Conservation (phyloP, 2,797 vertebrate genomes). For the Artibeus lituratus region DNA sequence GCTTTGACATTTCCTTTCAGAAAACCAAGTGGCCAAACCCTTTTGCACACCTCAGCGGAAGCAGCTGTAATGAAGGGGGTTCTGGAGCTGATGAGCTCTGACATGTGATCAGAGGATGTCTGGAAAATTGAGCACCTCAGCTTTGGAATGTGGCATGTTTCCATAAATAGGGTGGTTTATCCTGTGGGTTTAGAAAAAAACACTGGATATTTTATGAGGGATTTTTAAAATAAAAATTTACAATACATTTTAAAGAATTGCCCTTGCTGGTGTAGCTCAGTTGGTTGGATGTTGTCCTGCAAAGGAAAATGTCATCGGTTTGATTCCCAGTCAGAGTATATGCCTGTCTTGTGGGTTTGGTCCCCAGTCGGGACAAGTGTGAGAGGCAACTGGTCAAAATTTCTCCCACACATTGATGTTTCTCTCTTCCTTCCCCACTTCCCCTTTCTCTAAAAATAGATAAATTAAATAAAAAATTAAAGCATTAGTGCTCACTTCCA, state of each 20-base stretch:
- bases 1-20: slow-evolving; percentile 48
- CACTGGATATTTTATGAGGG: background rate
- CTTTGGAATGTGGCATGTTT: background rate
- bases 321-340: background rate
- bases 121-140: background rate
- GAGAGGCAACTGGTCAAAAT: background rate
- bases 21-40: background rate
- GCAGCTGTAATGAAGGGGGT: background rate
- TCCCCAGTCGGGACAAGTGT: background rate
- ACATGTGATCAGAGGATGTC: background rate
- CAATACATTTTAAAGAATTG: background rate
- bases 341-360: background rate
- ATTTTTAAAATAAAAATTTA: background rate
- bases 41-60: background rate
- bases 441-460: background rate
- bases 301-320: background rate
- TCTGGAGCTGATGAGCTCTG: background rate
- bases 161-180: background rate
- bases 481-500: too few species aligned
- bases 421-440: background rate
- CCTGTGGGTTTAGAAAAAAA: background rate
- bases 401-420: background rate
- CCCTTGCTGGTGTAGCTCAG: background rate
- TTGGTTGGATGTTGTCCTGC: background rate
- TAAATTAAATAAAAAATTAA: background rate